Conservation (phyloP, 2,888 invertebrate species). For the Pedicia rivosa region DNA sequence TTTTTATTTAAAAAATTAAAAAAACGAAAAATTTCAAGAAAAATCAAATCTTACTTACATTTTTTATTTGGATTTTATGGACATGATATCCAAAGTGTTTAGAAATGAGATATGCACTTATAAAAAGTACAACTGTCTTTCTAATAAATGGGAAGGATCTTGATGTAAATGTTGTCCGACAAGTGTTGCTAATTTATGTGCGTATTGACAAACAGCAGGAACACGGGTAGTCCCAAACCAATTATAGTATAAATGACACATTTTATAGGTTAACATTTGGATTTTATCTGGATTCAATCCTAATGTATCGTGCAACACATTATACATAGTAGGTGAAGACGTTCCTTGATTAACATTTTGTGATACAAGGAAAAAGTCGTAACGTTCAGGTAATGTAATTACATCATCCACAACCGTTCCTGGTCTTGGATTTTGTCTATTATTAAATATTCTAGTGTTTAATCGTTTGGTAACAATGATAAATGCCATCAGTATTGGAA, state of each 20-base stretch:
- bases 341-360: slow-evolving; percentile 81
- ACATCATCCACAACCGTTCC: slow-evolving; percentile 80
- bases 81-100: too few relatives aligned
- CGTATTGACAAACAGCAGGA: slow-evolving; percentile 88
- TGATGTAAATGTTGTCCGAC: slow-evolving; percentile 66
- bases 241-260: slow-evolving; percentile 84
- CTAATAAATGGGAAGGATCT: slow-evolving; percentile 41
- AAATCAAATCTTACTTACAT: too few relatives aligned
- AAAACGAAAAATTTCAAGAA: too few relatives aligned
- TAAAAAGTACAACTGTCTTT: slow-evolving; percentile 50
- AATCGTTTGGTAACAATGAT: slow-evolving; percentile 82
- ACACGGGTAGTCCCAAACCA: slow-evolving; percentile 74
- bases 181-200: slow-evolving; percentile 83
- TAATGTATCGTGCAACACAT: slow-evolving; percentile 60
- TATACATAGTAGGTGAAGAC: slow-evolving; percentile 81
- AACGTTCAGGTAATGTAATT: slow-evolving; percentile 63
- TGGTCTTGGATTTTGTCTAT: slow-evolving; percentile 52
- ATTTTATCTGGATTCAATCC: slow-evolving; percentile 54
- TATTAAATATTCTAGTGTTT: slow-evolving; percentile 53
- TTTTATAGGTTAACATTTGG: slow-evolving; percentile 72
- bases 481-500: slow-evolving; percentile 43
- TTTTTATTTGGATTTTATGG: too few relatives aligned
- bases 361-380: slow-evolving; percentile 83
- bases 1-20: too few relatives aligned
- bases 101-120: too few relatives aligned